A percentile compares a stretch with the other conserved stretches of the same genome.
Conservation (phyloP, 2,797 vertebrate genomes). For the Rousettus madagascariensis region DNA sequence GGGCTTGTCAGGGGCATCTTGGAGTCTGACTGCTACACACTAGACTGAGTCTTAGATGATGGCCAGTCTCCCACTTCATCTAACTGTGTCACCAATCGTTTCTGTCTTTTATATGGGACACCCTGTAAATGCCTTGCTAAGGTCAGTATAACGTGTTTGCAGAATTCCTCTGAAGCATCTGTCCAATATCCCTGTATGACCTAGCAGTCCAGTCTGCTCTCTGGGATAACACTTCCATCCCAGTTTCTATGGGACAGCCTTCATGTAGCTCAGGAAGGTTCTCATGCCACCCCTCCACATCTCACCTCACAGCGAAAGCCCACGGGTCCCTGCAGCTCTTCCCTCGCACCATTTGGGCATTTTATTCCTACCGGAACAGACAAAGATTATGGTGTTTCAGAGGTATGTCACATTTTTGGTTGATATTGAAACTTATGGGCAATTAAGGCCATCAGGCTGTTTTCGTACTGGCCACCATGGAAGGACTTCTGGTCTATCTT, state of each 20-base stretch:
- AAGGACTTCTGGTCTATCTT: background rate
- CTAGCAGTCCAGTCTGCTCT: background rate
- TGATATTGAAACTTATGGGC: background rate
- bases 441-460: background rate
- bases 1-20: background rate
- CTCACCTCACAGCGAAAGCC: background rate
- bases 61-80: background rate
- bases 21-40: background rate
- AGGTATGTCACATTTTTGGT: background rate
- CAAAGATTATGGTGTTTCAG: background rate
- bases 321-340: background rate
- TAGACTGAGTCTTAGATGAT: background rate
- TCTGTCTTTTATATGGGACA: background rate
- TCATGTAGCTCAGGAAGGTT: background rate
- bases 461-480: background rate
- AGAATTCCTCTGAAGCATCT: background rate
- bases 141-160: background rate
- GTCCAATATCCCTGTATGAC: background rate
- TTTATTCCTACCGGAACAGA: rapidly evolving
- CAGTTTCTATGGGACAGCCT: background rate
- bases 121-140: background rate
- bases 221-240: background rate
- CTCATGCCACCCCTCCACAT: background rate
- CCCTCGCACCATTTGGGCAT: background rate
- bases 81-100: background rate